Conservation (phyloP, 2,888 invertebrate genomes). For the Oxyteleia sp. region DNA sequence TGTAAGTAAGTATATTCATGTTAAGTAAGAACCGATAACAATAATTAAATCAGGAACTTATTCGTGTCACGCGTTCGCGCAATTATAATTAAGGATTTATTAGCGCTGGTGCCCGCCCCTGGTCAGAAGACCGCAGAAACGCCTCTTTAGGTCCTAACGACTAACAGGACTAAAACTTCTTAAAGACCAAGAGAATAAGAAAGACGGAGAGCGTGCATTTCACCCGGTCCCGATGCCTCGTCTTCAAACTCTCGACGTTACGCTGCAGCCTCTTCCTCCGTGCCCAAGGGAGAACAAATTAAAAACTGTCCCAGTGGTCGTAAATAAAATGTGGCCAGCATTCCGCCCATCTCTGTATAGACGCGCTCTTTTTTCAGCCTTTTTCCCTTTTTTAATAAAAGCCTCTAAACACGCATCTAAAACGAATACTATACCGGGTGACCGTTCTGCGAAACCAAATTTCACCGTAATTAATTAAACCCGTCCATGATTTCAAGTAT, state of each 20-base stretch:
- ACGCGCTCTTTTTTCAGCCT: conserved; percentile 67
- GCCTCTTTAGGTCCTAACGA: conserved; percentile 85
- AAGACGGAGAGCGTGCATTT: conserved; percentile 71
- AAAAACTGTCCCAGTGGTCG: conserved; percentile 88
- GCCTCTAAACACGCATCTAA: conserved; percentile 85
- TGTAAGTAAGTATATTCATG: conserved; percentile 51
- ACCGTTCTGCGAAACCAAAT: conserved; percentile 36
- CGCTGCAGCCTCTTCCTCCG: conserved; percentile 73
- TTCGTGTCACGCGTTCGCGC: conserved; percentile 87
- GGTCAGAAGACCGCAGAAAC: conserved; percentile 84
- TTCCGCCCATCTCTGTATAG: conserved; percentile 85
- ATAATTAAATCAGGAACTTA: conserved; percentile 87
- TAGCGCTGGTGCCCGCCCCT: conserved; percentile 83
- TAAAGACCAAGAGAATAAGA: conserved; percentile 80
- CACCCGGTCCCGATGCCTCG: conserved; percentile 65
- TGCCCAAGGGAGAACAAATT: conserved; percentile 86
- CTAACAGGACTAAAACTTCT: conserved; percentile 86
- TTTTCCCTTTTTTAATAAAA: conserved; percentile 79
- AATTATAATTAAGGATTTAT: conserved; percentile 88
- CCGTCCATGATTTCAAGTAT: not conserved
- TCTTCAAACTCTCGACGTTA: conserved; percentile 64
- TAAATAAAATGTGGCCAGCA: conserved; percentile 86
- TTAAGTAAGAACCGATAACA: conserved; percentile 79
- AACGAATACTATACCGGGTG: conserved; percentile 84
- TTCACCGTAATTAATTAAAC: conserved; percentile 38